A percentile compares a stretch with the other conserved stretches of the same genome.
These are phyloP conservation scores for Benitochromis conjunctus DNA, from an alignment of 2,113 vertebrate species.

Conservation along the genomic window DNA sequence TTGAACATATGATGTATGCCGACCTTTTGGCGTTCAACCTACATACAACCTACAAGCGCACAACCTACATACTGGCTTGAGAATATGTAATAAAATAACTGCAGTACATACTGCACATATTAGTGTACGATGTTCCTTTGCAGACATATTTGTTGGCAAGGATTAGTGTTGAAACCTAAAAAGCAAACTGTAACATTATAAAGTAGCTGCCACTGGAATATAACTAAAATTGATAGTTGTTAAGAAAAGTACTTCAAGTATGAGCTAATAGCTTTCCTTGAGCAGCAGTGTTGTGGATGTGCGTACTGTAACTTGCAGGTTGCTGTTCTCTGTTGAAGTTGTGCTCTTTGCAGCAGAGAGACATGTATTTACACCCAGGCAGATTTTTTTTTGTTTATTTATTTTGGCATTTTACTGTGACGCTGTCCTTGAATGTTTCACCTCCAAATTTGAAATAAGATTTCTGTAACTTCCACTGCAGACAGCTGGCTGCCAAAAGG, in stretches of 20 bases:
- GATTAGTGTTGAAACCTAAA: neutral
- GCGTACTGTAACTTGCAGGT: neutral
- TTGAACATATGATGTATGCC: neutral
- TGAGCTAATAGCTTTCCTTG: neutral
- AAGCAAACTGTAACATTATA: neutral
- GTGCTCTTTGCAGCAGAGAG: neutral
- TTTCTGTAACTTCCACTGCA: neutral
- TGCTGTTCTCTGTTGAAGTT: neutral
- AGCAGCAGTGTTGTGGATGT: neutral
- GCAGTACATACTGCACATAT: neutral
- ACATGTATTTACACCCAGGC: neutral
- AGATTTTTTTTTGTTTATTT: neutral
- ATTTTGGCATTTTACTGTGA: neutral
- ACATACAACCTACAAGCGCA: no score
- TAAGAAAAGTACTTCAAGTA: neutral
- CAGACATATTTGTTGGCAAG: neutral
- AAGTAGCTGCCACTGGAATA: neutral
- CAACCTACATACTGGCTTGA: neutral
- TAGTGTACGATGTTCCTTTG: neutral
- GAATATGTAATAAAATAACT: neutral
- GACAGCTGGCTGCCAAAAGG: neutral
- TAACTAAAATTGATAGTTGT: neutral
- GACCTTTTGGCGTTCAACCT: neutral
- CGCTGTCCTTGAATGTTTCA: neutral
- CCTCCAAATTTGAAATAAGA: neutral